phyloP scores from a whole-genome alignment of 2,888 invertebrate species.

The Chalcosyrphus nemorum region DNA sequence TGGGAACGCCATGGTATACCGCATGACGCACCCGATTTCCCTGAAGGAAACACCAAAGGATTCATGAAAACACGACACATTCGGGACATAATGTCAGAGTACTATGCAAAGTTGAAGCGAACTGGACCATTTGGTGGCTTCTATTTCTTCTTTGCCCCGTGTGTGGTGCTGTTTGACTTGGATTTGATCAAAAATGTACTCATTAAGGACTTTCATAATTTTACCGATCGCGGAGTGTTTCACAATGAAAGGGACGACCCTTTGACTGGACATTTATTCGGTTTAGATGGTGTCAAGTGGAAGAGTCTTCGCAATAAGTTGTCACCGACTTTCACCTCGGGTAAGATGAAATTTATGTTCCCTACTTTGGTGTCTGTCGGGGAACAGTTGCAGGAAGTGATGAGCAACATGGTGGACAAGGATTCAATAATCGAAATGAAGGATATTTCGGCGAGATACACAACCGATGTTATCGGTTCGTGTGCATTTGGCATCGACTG shows the following conservation, averaged over 20 bases:
- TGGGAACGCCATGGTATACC: conserved; percentile 75
- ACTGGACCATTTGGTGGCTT: conserved; percentile 79
- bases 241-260: conserved; percentile 79
- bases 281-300: conserved; percentile 81
- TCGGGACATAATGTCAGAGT: conserved; percentile 71
- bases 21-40: conserved; percentile 73
- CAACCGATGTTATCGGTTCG: conserved; percentile 83
- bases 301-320: conserved; percentile 77
- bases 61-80: conserved; percentile 74
- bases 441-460: conserved; percentile 81
- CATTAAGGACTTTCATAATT: conserved; percentile 77
- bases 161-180: conserved; percentile 77
- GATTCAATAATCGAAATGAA: conserved; percentile 79
- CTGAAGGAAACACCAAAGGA: conserved; percentile 74
- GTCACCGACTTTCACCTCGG: conserved; percentile 76
- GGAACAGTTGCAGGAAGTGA: conserved; percentile 66
- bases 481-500: conserved; percentile 83
- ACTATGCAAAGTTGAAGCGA: conserved; percentile 76
- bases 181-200: conserved; percentile 78
- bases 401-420: not conserved
- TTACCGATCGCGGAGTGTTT: conserved; percentile 79
- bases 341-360: conserved; percentile 77
- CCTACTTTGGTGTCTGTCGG: conserved; percentile 76
- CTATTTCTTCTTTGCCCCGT: conserved; percentile 77
- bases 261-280: conserved; percentile 80